Percentiles rank a stretch among this genome's conserved stretches.
Evolutionary conservation across 2,113 vertebrate species (phyloP).

Genomic region (Dicerorhinus sumatrensis): DNA sequence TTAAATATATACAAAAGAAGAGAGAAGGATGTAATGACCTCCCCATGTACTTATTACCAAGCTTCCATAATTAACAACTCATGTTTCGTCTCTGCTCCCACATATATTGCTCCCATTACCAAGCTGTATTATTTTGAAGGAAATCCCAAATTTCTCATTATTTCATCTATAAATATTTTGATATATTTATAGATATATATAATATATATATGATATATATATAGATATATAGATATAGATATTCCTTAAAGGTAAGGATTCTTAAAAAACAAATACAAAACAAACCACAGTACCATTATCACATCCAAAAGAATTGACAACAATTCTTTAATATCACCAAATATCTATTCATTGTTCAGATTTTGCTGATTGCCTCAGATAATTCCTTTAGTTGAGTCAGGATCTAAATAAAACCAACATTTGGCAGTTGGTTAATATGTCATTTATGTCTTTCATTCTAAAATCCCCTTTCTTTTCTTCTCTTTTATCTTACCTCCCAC

Average conservation of each 20-base stretch:
- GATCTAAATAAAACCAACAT: neutral
- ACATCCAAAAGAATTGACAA: neutral
- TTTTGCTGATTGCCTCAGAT: neutral
- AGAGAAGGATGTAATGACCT: neutral
- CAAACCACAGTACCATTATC: neutral
- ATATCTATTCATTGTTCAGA: neutral
- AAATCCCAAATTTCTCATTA: neutral
- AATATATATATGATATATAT: no score
- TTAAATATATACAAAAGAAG: neutral
- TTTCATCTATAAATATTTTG: neutral
- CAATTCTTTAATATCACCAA: neutral
- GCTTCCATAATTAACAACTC: neutral
- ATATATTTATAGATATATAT: no score
- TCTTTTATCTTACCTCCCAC: neutral
- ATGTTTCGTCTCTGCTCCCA: neutral
- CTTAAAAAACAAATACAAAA: neutral
- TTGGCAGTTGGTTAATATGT: neutral
- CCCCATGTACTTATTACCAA: no score
- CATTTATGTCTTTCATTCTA: neutral
- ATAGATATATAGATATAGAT: no score
- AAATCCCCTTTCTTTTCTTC: neutral
- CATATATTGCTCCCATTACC: fast-evolving
- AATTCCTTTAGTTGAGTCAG: neutral
- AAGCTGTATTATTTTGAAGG: neutral
- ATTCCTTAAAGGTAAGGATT: neutral